Base-by-base conservation (phyloP, 2,113 vertebrate genomes). In the Cinclus cinclus region DNA sequence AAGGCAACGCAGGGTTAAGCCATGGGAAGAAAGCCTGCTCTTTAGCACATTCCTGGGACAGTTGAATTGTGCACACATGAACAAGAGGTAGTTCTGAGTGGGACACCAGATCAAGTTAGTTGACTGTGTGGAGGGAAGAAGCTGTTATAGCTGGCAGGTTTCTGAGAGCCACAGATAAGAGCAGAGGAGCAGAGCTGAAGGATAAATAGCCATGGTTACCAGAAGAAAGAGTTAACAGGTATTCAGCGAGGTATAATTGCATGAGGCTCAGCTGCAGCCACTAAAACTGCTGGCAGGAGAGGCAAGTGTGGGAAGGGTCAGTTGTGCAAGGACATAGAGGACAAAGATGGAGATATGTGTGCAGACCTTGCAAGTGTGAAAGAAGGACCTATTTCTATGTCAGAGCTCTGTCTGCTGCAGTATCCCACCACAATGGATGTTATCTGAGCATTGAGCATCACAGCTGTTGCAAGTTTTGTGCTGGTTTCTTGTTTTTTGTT, bases 281-380 rank as follows among this genome's bases (percentile, higher is more conserved):
- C 27, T 56, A 39, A 81, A 44, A 8, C 42, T 87, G 19, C 56
- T 78, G 77, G 47, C 44, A 64, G 44, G 44, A 81, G 17, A 67
- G 46, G 13, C 30, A 87, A 59, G 12, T 0, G 0, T 41, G 25
- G 28, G 30, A 4, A 85, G 21, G 19, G 15, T 65, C 35, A 28
- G 18, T 27, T 4, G 1, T 65, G 49, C 39, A 77, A 93, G 37
- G 37, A 35, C 19, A 35, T 0, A 27, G 16, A 3, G 31, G 30
- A 23, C 44, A n/a, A 78, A 47, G 33, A 67, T 7, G 15, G 19
- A 74, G 27, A 59, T 37, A 15, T 25, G 17, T 37, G 30, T 69
- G 31, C 24, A 35, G 23, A 44, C 5, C 24, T 67, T 79, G 35
- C 7, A 77, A 55, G 18, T 6, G 52, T 39, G 23, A 62, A 83